Evolutionary conservation across 2,797 vertebrate genomes (phyloP).

Genomic region (Coracias cyanogaster): DNA sequence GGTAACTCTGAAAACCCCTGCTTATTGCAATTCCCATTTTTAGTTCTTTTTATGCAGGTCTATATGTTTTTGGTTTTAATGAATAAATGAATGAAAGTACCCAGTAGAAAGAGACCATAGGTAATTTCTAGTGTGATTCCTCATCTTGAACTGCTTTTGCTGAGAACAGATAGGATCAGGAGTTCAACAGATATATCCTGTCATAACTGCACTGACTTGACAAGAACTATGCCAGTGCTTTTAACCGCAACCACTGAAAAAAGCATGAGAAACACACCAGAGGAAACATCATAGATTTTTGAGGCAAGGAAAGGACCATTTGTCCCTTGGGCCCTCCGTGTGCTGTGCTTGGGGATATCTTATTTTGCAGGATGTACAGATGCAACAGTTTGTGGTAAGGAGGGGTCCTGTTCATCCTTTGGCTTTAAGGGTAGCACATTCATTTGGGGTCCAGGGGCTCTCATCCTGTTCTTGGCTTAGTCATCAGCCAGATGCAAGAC

Average conservation of each 20-base stretch:
- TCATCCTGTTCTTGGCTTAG: neutral
- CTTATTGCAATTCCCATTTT: neutral
- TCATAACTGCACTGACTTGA: neutral
- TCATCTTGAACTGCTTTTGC: neutral
- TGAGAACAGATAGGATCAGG: neutral
- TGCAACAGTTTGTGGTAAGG: neutral
- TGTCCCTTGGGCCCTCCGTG: neutral
- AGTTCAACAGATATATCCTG: neutral
- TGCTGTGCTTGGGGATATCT: neutral
- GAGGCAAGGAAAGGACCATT: neutral
- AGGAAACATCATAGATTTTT: neutral
- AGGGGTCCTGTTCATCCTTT: neutral
- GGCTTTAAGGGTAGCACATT: neutral
- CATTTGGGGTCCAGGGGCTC: neutral
- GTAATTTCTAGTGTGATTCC: neutral
- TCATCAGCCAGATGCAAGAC: neutral
- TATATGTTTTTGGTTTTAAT: neutral
- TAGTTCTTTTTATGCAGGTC: neutral
- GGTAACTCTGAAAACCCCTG: neutral
- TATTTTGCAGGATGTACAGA: neutral
- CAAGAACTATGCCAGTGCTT: neutral
- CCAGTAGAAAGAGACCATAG: neutral
- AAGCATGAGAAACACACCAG: neutral
- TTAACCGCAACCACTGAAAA: neutral
- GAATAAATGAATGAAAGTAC: rapidly evolving